phyloP scores from a whole-genome alignment of 2,113 vertebrate species.

The Athene cunicularia region DNA sequence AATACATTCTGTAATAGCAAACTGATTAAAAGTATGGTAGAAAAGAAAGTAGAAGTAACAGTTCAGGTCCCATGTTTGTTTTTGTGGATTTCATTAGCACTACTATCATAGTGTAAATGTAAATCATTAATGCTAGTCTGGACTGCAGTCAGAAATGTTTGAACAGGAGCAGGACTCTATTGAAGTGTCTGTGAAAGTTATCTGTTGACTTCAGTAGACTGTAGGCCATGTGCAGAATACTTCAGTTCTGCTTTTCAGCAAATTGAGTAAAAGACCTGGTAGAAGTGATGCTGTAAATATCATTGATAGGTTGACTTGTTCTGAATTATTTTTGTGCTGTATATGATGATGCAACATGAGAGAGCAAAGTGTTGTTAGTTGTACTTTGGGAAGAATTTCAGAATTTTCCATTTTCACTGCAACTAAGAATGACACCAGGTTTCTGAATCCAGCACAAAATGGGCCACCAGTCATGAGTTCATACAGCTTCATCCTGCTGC shows the following conservation, averaged over 20 bases:
- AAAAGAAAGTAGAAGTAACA: not conserved
- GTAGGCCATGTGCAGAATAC: not conserved
- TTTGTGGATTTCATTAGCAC: not conserved
- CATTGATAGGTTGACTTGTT: not conserved
- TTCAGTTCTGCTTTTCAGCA: not conserved
- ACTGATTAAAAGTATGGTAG: not conserved
- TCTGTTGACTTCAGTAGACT: not conserved
- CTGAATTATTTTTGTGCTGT: not conserved
- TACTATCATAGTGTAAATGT: accelerated
- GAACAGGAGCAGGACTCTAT: accelerated
- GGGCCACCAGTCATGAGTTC: not conserved
- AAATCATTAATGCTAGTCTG: not conserved
- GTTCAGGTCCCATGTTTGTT: accelerated
- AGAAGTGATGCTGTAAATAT: not conserved
- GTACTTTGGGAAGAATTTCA: not conserved
- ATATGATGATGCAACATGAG: accelerated
- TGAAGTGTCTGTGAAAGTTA: not conserved
- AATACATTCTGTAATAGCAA: not conserved
- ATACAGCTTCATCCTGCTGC: not conserved
- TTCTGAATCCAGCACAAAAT: not conserved
- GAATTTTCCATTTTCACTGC: not conserved
- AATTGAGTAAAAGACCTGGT: not conserved
- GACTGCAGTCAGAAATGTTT: not conserved
- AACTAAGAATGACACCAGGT: not conserved
- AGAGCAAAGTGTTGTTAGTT: not conserved